Conservation (phyloP, 2,797 vertebrate genomes). For the Tragopan temminckii region DNA sequence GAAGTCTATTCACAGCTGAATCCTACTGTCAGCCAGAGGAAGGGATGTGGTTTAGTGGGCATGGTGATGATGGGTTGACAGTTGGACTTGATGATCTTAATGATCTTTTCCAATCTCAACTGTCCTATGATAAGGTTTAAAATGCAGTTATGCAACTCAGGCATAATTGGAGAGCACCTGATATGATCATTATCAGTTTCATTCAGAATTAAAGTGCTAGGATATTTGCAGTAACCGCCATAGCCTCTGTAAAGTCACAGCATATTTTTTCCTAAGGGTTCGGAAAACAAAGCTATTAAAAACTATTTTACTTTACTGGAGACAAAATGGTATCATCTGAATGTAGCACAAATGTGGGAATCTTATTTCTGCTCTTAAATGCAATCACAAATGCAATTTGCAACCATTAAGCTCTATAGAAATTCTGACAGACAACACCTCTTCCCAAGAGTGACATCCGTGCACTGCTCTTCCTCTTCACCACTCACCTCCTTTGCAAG, state of each 20-base stretch:
- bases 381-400: background rate
- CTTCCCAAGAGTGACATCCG: background rate
- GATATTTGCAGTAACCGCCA: background rate
- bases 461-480: fast-evolving
- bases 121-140: background rate
- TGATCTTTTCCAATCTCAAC: too few species aligned
- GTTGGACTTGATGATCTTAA: too few species aligned
- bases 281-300: background rate
- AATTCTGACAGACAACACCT: background rate
- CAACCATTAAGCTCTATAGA: background rate
- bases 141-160: background rate
- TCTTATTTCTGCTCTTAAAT: background rate
- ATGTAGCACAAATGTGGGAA: background rate
- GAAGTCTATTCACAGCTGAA: background rate
- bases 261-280: background rate
- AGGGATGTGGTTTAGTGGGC: background rate
- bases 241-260: background rate
- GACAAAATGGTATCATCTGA: background rate
- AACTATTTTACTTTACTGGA: background rate
- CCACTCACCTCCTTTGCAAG: background rate
- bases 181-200: background rate
- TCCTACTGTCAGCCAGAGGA: background rate
- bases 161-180: background rate
- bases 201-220: background rate
- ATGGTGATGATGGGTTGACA: too few species aligned